Conservation (phyloP, 2,797 vertebrate species). For the Poeciliopsis turneri region DNA sequence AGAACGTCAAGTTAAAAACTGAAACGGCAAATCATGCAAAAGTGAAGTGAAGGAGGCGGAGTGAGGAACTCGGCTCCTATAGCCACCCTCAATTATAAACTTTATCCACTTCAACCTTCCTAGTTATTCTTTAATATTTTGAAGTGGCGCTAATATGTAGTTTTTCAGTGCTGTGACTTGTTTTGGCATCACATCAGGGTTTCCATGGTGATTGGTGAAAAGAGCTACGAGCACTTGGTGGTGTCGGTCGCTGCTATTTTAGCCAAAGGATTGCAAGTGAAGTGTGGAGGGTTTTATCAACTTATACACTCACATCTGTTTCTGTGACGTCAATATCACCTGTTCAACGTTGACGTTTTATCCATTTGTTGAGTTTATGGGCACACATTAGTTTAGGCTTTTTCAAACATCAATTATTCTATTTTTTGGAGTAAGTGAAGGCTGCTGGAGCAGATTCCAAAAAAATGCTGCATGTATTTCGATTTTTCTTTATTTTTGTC, state of each 20-base stretch:
- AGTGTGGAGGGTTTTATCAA: neutral
- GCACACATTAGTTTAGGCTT: neutral
- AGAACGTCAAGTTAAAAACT: too few species aligned
- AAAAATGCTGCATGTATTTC: neutral
- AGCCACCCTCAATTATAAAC: too few species aligned
- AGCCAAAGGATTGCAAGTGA: neutral
- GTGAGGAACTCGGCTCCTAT: too few species aligned
- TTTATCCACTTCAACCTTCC: too few species aligned
- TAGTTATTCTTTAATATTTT: too few species aligned
- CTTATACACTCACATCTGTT: too few species aligned
- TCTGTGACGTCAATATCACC: neutral
- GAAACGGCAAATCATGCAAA: too few species aligned
- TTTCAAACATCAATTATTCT: neutral
- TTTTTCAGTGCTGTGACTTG: neutral
- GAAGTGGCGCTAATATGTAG: too few species aligned
- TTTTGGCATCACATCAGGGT: neutral
- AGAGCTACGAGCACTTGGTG: neutral
- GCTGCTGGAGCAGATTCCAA: neutral
- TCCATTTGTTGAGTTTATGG: neutral
- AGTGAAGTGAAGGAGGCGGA: too few species aligned
- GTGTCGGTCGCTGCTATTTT: neutral
- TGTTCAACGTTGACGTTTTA: neutral
- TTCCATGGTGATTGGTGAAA: neutral
- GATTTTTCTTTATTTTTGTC: neutral
- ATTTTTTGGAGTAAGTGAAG: neutral